phyloP scores from a whole-genome alignment of 2,888 invertebrate species.

The Slavum lentiscoides region DNA sequence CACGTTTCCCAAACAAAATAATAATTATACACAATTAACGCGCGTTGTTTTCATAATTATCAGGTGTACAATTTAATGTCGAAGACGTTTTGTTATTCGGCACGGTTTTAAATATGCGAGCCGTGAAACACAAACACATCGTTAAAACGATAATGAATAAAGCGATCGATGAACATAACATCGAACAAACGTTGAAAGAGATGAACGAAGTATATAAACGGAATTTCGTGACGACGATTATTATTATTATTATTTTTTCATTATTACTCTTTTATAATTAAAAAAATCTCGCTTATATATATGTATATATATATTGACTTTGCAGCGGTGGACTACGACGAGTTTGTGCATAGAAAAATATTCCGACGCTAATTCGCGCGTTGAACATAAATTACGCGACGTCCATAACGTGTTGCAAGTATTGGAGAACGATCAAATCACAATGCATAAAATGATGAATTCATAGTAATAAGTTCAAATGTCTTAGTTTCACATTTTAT shows the following conservation, averaged over 20 bases:
- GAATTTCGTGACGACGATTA: too few relatives aligned
- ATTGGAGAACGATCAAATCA: conserved; percentile 45
- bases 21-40: too few relatives aligned
- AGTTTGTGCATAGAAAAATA: conserved; percentile 26
- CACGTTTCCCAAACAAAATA: too few relatives aligned
- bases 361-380: background rate
- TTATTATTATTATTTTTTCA: too few relatives aligned
- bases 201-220: conserved; percentile 24
- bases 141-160: conserved; percentile 20
- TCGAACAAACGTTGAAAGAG: conserved; percentile 28
- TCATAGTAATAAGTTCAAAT: conserved; percentile 6
- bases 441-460: conserved; percentile 44
- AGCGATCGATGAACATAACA: conserved; percentile 18
- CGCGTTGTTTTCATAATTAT: too few relatives aligned
- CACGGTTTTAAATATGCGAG: conserved; percentile 29
- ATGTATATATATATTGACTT: too few relatives aligned
- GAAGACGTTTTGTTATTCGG: conserved; percentile 33
- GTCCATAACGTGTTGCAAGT: conserved; percentile 31
- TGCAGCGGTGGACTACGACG: conserved; percentile 35
- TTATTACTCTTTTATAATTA: background rate
- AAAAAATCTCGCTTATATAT: too few relatives aligned
- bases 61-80: conserved; percentile 29
- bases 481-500: too few relatives aligned
- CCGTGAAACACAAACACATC: conserved; percentile 33
- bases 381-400: conserved; percentile 11